Base-by-base conservation (phyloP, 2,797 vertebrate species). In the Moxostoma hubbsi region DNA sequence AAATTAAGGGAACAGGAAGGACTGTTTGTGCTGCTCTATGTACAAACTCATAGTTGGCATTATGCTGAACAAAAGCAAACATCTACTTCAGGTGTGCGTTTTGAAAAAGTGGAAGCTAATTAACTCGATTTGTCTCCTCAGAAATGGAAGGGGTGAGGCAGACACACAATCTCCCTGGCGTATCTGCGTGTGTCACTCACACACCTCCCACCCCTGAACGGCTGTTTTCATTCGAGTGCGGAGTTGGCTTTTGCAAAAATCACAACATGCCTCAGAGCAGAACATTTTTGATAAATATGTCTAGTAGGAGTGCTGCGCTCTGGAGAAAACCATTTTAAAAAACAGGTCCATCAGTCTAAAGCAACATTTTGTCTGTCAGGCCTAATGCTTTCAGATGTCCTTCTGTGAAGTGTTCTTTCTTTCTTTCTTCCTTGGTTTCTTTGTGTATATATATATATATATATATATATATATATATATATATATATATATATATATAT, bases 251-350 rank as follows among this genome's bases (percentile, higher is more conserved):
- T 75, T 81, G 76, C 55, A 2, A 73, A 80, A 82, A 83, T 82
- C 50, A 70, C 65, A 77, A 68, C 76, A 84, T 78, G 65, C 70
- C 73, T 80, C 66, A 47, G 57, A 75, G 80, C 69, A 71, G 70
- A 83, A 85, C 57, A 73, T 66, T 75, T 75, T 80, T 79, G 73
- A 79, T 75, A 79, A 83, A 83, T 79, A 72, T 66, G 68, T 79
- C 69, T 64, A 70, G 58, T 47, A 65, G 16, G 68, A 57, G 51
- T n/a, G 16, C 69, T 55, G 18, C 15, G 46, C 49, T 57, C 58
- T 65, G 73, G 49, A 71, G 59, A 16, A 75, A 61, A 58, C 47
- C 72, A 75, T 75, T 75, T 81, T 58, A 54, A 66, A 75, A 80
- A 75, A 67, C 9, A 36, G 12, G 54, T 9, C 58, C 15, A 70